These are phyloP conservation scores for Cryptoblepharus egeriae DNA, from an alignment of 2,797 vertebrate species.

Conservation along the genomic window DNA sequence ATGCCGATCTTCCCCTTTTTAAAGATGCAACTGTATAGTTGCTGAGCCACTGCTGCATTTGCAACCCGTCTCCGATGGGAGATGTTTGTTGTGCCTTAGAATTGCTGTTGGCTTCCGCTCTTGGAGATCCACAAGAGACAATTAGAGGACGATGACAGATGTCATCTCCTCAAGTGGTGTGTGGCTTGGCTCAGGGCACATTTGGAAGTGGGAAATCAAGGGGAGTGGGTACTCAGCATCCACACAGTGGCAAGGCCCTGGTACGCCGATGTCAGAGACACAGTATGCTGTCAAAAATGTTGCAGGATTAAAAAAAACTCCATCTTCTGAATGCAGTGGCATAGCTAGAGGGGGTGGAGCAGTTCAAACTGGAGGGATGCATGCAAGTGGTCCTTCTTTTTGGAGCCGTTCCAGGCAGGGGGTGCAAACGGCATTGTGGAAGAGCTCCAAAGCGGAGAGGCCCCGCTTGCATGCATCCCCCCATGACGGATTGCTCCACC, in stretches of 20 bases:
- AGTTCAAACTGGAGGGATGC: no score
- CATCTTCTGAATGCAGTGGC: no score
- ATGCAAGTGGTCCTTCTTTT: no score
- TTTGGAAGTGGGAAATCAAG: constrained; percentile 11
- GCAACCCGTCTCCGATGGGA: constrained; percentile 11
- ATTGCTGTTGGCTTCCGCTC: constrained; percentile 40
- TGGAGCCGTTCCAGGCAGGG: no score
- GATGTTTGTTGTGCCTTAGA: constrained; percentile 25
- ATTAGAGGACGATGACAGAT: constrained; percentile 61
- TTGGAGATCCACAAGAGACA: constrained; percentile 48
- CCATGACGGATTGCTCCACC: no score
- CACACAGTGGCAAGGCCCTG: neutral
- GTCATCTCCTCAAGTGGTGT: neutral
- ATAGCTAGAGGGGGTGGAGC: no score
- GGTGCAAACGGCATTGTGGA: no score
- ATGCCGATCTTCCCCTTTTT: neutral
- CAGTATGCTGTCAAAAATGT: neutral
- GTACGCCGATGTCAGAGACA: neutral
- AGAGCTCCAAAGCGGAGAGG: no score
- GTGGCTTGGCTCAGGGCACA: neutral
- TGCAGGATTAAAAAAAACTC: constrained; percentile 18
- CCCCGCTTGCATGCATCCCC: no score
- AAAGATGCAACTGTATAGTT: neutral
- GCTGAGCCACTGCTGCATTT: constrained; percentile 15
- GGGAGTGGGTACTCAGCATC: neutral